phyloP scores from a whole-genome alignment of 37 sponge, comb jelly and placozoan genomes.

The Cladorhizidae sp. region DNA sequence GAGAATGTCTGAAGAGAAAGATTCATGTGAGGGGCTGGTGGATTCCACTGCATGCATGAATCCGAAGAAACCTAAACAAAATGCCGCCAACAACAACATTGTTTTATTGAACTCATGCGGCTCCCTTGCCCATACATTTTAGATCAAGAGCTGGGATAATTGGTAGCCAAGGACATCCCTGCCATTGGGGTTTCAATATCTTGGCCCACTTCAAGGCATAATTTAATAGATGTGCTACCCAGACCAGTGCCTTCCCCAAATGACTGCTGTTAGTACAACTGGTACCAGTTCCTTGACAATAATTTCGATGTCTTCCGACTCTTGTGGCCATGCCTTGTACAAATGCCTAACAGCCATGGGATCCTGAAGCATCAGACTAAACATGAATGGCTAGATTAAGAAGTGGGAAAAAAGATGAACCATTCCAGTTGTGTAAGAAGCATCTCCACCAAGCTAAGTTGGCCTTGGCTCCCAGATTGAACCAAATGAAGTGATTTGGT shows the following conservation, averaged over 20 bases:
- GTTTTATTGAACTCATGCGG: neutral
- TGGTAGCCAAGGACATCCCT: neutral
- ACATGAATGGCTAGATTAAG: neutral
- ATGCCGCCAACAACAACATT: neutral
- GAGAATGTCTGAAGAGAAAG: neutral
- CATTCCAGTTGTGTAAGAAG: too few species aligned
- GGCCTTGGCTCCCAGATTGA: constrained; percentile 1
- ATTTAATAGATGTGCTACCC: too few species aligned
- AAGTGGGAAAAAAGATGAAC: neutral
- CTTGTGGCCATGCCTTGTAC: too few species aligned
- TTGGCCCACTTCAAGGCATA: neutral
- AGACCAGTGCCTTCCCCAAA: neutral
- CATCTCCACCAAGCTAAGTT: constrained; percentile 1
- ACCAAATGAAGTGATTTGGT: neutral
- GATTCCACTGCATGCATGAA: neutral
- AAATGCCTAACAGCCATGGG: too few species aligned
- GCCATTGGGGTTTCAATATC: neutral
- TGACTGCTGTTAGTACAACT: neutral
- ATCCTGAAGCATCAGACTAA: neutral
- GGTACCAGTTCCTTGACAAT: neutral
- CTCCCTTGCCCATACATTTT: too few species aligned
- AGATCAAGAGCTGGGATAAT: neutral
- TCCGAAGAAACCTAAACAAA: too few species aligned
- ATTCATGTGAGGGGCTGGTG: neutral
- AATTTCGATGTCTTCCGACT: neutral